Base-by-base conservation (phyloP, 2,888 invertebrate genomes). In the Strigamia transsilvanica region DNA sequence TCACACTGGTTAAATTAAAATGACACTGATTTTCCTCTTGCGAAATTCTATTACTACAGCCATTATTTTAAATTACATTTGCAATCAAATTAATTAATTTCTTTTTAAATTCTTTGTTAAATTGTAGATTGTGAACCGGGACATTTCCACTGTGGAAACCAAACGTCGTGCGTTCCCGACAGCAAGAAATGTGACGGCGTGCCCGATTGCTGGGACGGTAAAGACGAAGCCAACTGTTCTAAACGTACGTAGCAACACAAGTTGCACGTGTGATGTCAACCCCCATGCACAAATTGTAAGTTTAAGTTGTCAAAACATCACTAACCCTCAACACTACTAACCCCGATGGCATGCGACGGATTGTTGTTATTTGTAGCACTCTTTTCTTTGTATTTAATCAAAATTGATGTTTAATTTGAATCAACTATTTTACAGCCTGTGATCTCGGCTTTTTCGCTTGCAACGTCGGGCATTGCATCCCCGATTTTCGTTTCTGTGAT, bases 121-220 rank as follows among this genome's bases (percentile, higher is more conserved):
- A 77, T 23, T 82, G 18, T 83, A 86, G 86, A 86, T 80, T 86
- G 86, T 80, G 84, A 84, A 21, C 83, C 82, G 13, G 84, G 93
- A 87, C 66, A 84, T 56, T 94, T 94, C 87, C 92, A 92, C 80
- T 94, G 94, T 86, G 93, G 93, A 79, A 92, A 93, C 85, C 90
- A 90, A 80, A 93, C 93, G 84, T 93, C 93, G 79, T 94, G 94
- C 88, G 90, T 94, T 83, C 88, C 92, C n/a, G 90, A 91, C 84
- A 88, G 89, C n/a, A 92, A 91, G 87, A 90, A 90, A 85, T 94
- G 94, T 87, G 92, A 94, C 86, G 92, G 93, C 51, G 88, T 91
- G 83, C 91, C 93, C 83, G 93, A 94, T 87, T 94, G 94, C 86
- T 94, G 93, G 93, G 93, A 94, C 87, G 93, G 92, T 82, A 90